A percentile compares a stretch with the other conserved stretches of the same genome.
Conservation (phyloP, 1,140 invertebrate species). For the Aphelenchoides fujianensis region DNA sequence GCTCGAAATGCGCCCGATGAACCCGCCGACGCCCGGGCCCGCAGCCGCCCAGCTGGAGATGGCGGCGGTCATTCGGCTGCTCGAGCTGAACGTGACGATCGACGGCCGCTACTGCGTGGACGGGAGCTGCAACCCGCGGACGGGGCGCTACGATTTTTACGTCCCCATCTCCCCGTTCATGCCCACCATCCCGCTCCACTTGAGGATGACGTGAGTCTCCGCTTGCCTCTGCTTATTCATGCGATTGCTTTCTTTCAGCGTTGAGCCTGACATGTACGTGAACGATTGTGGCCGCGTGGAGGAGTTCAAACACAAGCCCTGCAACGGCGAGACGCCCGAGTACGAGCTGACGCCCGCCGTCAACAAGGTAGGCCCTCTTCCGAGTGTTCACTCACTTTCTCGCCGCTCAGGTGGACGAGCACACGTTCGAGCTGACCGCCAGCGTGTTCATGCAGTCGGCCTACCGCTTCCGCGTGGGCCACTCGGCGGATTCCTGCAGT, state of each 20-base stretch:
- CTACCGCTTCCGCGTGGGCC: constrained; percentile 58
- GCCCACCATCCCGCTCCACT: constrained; percentile 47
- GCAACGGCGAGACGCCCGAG: constrained; percentile 19
- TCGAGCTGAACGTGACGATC: constrained; percentile 51
- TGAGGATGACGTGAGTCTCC: constrained; percentile 48
- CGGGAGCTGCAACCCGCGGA: constrained; percentile 43
- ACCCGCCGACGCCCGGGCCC: background rate
- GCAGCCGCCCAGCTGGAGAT: background rate
- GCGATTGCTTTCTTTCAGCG: constrained; percentile 33
- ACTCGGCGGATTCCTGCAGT: constrained; percentile 48
- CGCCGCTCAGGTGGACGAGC: constrained; percentile 39
- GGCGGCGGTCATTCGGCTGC: constrained; percentile 30
- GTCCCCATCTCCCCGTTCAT: constrained; percentile 55
- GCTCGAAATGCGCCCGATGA: background rate
- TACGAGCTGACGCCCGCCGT: constrained; percentile 17
- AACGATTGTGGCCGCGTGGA: constrained; percentile 41
- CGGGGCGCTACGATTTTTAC: constrained; percentile 56
- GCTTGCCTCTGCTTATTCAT: constrained; percentile 1
- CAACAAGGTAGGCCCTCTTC: constrained; percentile 16
- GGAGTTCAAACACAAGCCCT: constrained; percentile 41
- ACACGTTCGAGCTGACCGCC: constrained; percentile 50
- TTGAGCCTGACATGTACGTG: constrained; percentile 32
- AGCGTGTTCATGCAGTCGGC: constrained; percentile 55
- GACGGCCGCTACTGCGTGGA: constrained; percentile 55
- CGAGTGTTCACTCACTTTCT: constrained; percentile 1